phyloP scores from a whole-genome alignment of 2,888 invertebrate genomes.

The Sarcophaga subvicina region DNA sequence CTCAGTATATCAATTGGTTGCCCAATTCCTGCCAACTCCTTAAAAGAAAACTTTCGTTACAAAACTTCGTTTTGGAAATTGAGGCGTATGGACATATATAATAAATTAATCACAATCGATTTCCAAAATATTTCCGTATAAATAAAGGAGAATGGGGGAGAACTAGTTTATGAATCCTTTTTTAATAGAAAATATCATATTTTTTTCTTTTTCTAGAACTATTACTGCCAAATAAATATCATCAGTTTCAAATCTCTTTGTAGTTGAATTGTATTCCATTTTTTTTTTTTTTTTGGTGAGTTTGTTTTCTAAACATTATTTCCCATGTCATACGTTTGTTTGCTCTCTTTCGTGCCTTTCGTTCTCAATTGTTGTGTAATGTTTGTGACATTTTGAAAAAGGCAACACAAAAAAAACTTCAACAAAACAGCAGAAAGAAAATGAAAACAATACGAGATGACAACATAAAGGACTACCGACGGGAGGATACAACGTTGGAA shows the following conservation, averaged over 20 bases:
- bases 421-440: conserved; percentile 23
- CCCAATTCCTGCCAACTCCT: too few relatives aligned
- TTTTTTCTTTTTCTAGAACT: not conserved
- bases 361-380: conserved; percentile 46
- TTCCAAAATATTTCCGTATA: too few relatives aligned
- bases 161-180: too few relatives aligned
- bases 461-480: conserved; percentile 39
- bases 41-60: too few relatives aligned
- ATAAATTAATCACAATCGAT: too few relatives aligned
- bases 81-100: too few relatives aligned
- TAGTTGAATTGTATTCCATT: conserved; percentile 34
- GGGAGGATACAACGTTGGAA: not conserved
- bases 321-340: not conserved
- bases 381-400: conserved; percentile 62
- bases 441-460: conserved; percentile 16
- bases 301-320: conserved; percentile 21
- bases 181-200: too few relatives aligned
- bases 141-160: too few relatives aligned
- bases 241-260: conserved; percentile 58
- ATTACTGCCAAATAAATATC: conserved; percentile 49
- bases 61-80: too few relatives aligned
- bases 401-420: conserved; percentile 21
- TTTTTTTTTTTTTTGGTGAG: not conserved
- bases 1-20: too few relatives aligned
- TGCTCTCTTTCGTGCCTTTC: conserved; percentile 6